Base-by-base conservation (phyloP, 2,797 vertebrate species). In the Geotrypetes seraphini region DNA sequence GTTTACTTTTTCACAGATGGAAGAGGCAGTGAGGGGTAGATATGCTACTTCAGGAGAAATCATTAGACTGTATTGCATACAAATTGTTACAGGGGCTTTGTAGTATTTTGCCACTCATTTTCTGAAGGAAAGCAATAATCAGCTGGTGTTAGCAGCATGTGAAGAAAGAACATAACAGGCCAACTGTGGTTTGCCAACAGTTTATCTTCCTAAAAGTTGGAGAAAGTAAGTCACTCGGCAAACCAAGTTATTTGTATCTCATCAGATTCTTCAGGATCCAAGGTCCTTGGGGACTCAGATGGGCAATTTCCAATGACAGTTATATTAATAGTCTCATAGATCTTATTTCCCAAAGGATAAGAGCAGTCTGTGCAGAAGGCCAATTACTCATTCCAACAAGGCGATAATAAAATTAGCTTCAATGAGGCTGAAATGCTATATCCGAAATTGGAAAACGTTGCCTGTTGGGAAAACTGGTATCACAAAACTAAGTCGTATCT, bases 61-160 rank as follows among this genome's bases (percentile, higher is more conserved):
- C 1, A 28, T 14, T 5, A 25, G 10, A 16, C 8, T 13, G 15
- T 8, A 4, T 7, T 31, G 12, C 16, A 34, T 17, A 23, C 3
- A 1, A 1, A 31, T 17, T 10, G 44, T 16, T n/a, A n/a, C n/a
- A n/a, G n/a, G n/a, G n/a, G n/a, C n/a, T n/a, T 7, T n/a, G 34
- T 49, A 53, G 58, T 38, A 41, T 41, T 59, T 33, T 57, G 47
- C 43, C 49, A 41, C 61, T 48, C 12, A 13, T 25, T 10, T 18
- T 18, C 16, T 16, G 28, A n/a, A n/a, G n/a, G n/a, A n/a, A n/a
- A n/a, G n/a, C n/a, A n/a, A n/a, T n/a, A n/a, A n/a, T n/a, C n/a
- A n/a, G n/a, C n/a, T n/a, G n/a, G n/a, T n/a, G n/a, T n/a, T n/a
- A n/a, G n/a, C n/a, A n/a, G n/a, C n/a, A n/a, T n/a, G n/a, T n/a